Base-by-base conservation (phyloP, 2,797 vertebrate genomes). In the Helostoma temminkii region DNA sequence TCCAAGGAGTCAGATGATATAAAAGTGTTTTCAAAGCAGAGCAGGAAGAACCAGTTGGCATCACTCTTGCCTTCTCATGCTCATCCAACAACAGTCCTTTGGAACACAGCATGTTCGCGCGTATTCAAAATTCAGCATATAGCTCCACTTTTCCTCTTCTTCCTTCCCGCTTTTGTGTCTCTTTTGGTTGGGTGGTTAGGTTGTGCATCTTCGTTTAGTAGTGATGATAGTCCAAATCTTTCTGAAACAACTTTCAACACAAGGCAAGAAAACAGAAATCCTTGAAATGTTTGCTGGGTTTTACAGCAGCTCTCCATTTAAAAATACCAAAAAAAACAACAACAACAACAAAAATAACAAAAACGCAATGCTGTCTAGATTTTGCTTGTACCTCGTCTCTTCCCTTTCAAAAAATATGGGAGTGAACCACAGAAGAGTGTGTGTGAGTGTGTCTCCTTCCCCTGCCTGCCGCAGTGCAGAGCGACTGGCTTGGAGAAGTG, bases 391-490 rank as follows among this genome's bases (percentile, higher is more conserved):
- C 90, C 80, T 94, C 61, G 78, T 91, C 89, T 87, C 92, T 86
- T 87, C 84, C 81, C 80, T 83, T 83, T 1, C 79, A 89, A 88
- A 86, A 91, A 93, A 89, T 89, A 59, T 80, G 84, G 85, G 85
- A 86, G 90, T 85, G 88, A 81, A 91, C 82, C 83, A 91, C 85
- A 79, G 83, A 74, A 56, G 80, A 79, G 81, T 54, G 84, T 66
- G 76, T 67, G 69, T 72, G 73, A 49, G 71, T 84, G 88, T 89
- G 88, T 89, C 86, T 89, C 86, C 87, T 86, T 91, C 86, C 75
- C 88, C 84, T 88, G 88, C 80, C 88, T 91, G 90, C 91, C 87
- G 90, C 92, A 93, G 86, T 92, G 91, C 91, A 91, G 88, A 90
- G 90, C 84, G 86, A 91, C 90, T 91, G 90, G 89, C 85, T 93